These are phyloP conservation scores for Pollenia amentaria DNA, from an alignment of 2,888 invertebrate species.

Conservation along the genomic window DNA sequence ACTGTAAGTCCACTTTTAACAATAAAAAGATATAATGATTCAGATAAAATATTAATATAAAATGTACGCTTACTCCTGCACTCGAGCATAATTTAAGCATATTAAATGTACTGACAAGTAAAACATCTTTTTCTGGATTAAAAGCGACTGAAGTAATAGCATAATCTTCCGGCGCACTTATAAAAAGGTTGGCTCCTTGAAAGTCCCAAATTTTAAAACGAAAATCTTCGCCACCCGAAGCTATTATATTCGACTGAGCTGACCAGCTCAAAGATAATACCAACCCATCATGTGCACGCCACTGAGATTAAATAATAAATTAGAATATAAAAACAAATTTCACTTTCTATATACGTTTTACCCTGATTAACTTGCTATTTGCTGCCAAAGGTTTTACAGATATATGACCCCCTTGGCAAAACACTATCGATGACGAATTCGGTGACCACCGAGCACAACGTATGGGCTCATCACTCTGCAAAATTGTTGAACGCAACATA, in stretches of 20 bases:
- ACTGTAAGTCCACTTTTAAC: slow-evolving; percentile 92
- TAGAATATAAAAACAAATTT: neutral
- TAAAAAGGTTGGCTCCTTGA: slow-evolving; percentile 94
- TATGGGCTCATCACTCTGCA: slow-evolving; percentile 93
- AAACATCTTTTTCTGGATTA: slow-evolving; percentile 95
- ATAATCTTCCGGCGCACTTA: slow-evolving; percentile 93
- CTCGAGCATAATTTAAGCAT: slow-evolving; percentile 96
- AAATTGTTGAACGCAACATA: slow-evolving; percentile 94
- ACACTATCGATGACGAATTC: slow-evolving; percentile 88
- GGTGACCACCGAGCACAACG: slow-evolving; percentile 94
- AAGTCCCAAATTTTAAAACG: slow-evolving; percentile 94
- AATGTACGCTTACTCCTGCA: slow-evolving; percentile 89
- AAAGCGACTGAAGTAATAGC: slow-evolving; percentile 96
- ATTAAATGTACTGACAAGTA: slow-evolving; percentile 97
- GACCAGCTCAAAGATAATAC: slow-evolving; percentile 98
- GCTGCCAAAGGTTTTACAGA: slow-evolving; percentile 90
- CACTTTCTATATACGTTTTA: slow-evolving; percentile 78
- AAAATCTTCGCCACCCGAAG: slow-evolving; percentile 98
- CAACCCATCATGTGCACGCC: slow-evolving; percentile 98
- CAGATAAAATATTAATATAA: neutral
- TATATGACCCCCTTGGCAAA: slow-evolving; percentile 89
- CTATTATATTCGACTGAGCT: slow-evolving; percentile 93
- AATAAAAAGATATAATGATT: neutral
- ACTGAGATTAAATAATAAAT: slow-evolving; percentile 85
- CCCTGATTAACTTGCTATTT: slow-evolving; percentile 90